A percentile compares a stretch with the other conserved stretches of the same genome.
phyloP scores from a whole-genome alignment of 2,113 vertebrate genomes.

The Catagonus wagneri region DNA sequence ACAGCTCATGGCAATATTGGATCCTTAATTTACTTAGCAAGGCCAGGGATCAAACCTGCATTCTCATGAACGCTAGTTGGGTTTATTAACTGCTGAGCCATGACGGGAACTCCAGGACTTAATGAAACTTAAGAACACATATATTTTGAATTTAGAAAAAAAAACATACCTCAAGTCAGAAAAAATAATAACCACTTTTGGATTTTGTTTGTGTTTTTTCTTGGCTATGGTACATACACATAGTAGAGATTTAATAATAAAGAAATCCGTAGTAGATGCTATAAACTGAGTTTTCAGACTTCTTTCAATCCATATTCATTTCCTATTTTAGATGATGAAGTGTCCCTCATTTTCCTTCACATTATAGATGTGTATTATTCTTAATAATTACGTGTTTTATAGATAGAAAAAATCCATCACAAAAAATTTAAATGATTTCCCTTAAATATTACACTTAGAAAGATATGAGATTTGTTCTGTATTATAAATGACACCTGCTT shows the following conservation, averaged over 20 bases:
- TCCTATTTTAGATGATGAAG: not conserved
- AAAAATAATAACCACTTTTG: not conserved
- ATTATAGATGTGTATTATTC: not conserved
- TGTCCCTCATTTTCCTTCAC: not conserved
- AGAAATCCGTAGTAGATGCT: not conserved
- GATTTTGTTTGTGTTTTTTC: not conserved
- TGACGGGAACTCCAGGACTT: too few relatives aligned
- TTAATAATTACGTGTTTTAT: not conserved
- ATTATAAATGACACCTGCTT: not conserved
- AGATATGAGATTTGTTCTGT: not conserved
- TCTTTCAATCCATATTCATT: not conserved
- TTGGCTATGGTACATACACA: not conserved
- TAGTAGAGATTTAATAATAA: not conserved
- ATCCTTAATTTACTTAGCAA: too few relatives aligned
- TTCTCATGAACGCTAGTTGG: too few relatives aligned
- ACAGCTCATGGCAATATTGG: too few relatives aligned
- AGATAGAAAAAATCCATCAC: not conserved
- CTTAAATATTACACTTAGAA: not conserved
- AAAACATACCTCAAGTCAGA: not conserved
- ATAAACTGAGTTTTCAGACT: not conserved
- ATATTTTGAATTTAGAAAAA: not conserved
- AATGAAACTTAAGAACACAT: not conserved
- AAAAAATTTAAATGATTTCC: not conserved
- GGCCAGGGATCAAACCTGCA: too few relatives aligned
- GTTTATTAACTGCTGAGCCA: too few relatives aligned